These are phyloP conservation scores for Luperina nickerlii DNA, from an alignment of 2,888 invertebrate genomes.

Conservation along the genomic window DNA sequence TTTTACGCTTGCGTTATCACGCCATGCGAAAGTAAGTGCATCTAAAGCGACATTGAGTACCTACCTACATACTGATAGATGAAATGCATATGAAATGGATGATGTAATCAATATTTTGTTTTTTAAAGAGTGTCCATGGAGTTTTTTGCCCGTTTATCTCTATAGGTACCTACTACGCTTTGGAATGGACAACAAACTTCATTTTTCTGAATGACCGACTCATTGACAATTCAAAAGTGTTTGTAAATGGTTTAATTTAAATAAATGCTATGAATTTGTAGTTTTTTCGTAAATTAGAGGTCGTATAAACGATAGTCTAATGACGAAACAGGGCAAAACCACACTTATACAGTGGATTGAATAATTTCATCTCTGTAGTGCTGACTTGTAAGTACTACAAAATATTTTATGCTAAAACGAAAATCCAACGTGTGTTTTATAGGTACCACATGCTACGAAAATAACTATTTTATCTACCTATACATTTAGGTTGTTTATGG, in stretches of 20 bases:
- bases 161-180: neutral
- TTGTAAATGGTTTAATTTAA: neutral
- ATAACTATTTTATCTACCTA: neutral
- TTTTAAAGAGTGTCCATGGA: neutral
- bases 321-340: neutral
- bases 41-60: conserved; percentile 19
- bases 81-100: neutral
- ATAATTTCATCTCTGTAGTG: neutral
- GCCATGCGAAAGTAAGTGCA: conserved; percentile 4
- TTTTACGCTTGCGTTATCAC: conserved; percentile 18
- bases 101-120: neutral
- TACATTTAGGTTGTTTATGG: neutral
- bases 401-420: neutral
- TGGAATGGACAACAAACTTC: neutral
- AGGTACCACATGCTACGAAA: no score
- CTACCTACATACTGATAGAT: neutral
- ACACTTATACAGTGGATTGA: neutral
- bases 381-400: neutral
- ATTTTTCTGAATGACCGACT: neutral
- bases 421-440: neutral
- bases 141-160: no score
- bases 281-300: neutral
- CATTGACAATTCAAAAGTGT: neutral
- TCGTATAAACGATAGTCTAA: no score
- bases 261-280: neutral